Base-by-base conservation (phyloP, 1,140 invertebrate genomes). In the Aporrectodea caliginosa region DNA sequence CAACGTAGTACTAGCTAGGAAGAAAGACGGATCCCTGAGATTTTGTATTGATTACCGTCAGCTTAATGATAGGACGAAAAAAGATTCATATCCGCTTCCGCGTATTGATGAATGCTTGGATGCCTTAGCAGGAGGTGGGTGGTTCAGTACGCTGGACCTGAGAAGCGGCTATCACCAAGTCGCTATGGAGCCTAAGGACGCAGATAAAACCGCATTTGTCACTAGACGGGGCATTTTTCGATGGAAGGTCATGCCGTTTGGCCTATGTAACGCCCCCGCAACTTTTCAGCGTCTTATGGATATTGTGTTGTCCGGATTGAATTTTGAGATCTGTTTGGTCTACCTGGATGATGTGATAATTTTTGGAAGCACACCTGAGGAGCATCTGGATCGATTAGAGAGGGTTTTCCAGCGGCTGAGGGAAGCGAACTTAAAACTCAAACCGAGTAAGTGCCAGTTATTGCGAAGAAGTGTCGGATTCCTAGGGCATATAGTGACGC, bases 11-110 rank as follows among this genome's bases (percentile, higher is more conserved):
- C 75, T 91, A n/a, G 87, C 90, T 0, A 83, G 84, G 81, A 79
- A 79, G 33, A 89, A 90, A 35, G 84, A 90, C 85, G 85, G 88
- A 72, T 74, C 84, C 69, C 74, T 84, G 31, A 82, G 88, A 78
- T 80, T 90, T 79, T 89, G 86, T 81, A 80, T 90, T 0, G 89
- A 91, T 83, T 91, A 86, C 81, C 69, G 90, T 34, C 35, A 75
- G 29, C 73, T 91, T 22, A 91, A 91, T 82, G 2, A 12, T 2
- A 14, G 2, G 27, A 72, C 70, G 31, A 32, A 29, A 29, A 29
- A 29, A 32, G 70, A 72, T 27, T 2, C 70, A 27, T 72, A 72
- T 32, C 70, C 16, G 75, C 78, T 91, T 1, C 90, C 89, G 0
- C 73, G 84, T 2, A 89, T 91, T 29, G 87, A 90, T n/a, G 88